Evolutionary conservation across 2,888 invertebrate species (phyloP).

Genomic region (Portevinia maculata): DNA sequence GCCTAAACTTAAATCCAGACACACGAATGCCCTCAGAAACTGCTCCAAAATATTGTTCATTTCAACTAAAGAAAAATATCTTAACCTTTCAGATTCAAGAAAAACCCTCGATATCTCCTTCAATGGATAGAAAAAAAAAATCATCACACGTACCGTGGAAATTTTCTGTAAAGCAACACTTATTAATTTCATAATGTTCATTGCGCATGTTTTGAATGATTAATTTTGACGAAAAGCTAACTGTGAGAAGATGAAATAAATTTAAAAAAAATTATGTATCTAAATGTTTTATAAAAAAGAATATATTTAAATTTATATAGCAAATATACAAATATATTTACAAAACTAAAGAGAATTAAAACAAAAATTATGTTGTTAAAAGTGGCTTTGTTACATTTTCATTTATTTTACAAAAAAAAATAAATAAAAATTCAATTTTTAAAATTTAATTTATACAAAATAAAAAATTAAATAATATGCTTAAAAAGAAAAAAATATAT

Average conservation of each 20-base stretch:
- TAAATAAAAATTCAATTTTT: conserved; percentile 1
- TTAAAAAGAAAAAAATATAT: conserved; percentile 35
- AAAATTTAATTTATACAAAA: conserved; percentile 48
- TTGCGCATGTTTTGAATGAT: background rate
- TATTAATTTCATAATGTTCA: conserved; percentile 8
- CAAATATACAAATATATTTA: conserved; percentile 70
- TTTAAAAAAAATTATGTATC: conserved; percentile 23
- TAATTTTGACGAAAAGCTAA: conserved; percentile 49
- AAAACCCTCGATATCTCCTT: too few relatives aligned
- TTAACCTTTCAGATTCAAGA: too few relatives aligned
- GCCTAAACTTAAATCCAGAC: too few relatives aligned
- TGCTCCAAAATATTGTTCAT: too few relatives aligned
- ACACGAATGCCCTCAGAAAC: too few relatives aligned
- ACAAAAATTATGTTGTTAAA: conserved; percentile 36
- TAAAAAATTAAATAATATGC: conserved; percentile 48
- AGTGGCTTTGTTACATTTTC: conserved; percentile 58
- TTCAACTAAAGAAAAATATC: too few relatives aligned
- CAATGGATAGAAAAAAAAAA: too few relatives aligned
- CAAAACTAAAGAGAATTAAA: conserved; percentile 21
- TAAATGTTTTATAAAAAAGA: conserved; percentile 47
- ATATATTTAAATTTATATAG: conserved; percentile 66
- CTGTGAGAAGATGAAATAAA: conserved; percentile 67
- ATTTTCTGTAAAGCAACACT: too few relatives aligned
- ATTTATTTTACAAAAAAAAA: conserved; percentile 39
- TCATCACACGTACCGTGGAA: too few relatives aligned